Evolutionary conservation across 2,797 vertebrate species (phyloP), one percentile per base, ranked within the genome.

Genomic region (Oceanodroma leucorhoa): DNA sequence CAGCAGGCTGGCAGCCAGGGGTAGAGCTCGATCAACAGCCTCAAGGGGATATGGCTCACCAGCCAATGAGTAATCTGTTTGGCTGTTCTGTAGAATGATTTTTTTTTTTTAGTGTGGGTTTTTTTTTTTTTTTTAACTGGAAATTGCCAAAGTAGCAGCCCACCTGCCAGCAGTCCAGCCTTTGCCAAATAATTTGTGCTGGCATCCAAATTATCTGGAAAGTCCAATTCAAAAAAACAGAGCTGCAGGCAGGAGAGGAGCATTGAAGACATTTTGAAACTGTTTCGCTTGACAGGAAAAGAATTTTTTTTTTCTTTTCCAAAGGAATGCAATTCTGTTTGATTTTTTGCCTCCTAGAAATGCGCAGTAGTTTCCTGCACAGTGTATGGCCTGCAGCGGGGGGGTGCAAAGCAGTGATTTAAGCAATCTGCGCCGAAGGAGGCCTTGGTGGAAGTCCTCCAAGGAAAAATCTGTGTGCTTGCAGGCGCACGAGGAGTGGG

Each of bases 51-150:
- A 46, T 45, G 83, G 80, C 89, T 97, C 97, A 97, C 87, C 97
- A 97, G 96, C 95, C 97, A 98, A 77, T 96, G 94, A 97, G 96
- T 97, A 97, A 98, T 97, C 90, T 94, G 80, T 96, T 97, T 97
- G 97, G 93, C 95, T 9, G 5, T 78, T 97, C 94, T 92, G 82
- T 94, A 93, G 43, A 98, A 98, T 97, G 97, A 98, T 96, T 96
- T 92, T 45, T 71, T 41, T 79, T 46, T 24, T 92, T 50, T n/a
- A n/a, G 36, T 36, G 36, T 36, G 36, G 36, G 36, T 36, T 38
- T 50, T 72, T 41, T 54, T 55, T 96, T 67, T 36, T 36, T 11
- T 21, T 96, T 89, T 61, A 77, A 89, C 65, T 96, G 6, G 21
- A 91, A 96, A 93, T 87, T 97, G 89, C 93, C 97, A 94, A 78